Evolutionary conservation across 2,888 invertebrate species (phyloP), one percentile per base, ranked within the genome.

Genomic region (Apamea sordens): DNA sequence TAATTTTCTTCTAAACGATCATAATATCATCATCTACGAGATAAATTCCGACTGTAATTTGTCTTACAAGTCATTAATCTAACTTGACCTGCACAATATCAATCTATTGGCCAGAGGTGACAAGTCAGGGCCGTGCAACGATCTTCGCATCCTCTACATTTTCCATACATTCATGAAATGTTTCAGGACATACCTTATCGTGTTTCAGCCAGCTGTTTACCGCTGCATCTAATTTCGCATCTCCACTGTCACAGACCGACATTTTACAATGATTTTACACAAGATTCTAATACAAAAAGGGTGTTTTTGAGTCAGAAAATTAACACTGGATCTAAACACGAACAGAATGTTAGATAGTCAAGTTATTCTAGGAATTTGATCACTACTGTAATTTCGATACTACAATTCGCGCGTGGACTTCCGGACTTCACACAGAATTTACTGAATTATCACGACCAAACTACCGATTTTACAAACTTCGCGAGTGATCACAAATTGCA

Each of bases 191-290:
- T 95, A 98, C 98, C 97, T 97, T 97, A 92, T 98, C 99, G 97
- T 98, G 98, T 85, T 96, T 93, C 8, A 98, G 92, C 98, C 98
- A 99, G 88, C 98, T 97, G 28, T 97, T 94, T 24, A 98, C 97
- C 93, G 98, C 98, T 24, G 95, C 92, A 93, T 98, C 97, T 79
- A 98, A 94, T 87, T 97, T 96, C 50, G 89, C 77, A 90, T 97
- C 96, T 73, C 97, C 97, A 85, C 97, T 97, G 8, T 95, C 93
- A 85, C 93, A 93, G 65, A 86, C 75, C 75, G 91, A 83, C 93
- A 94, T 94, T 89, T 86, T 41, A 41, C 41, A 41, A 41, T 41
- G 6, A 41, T 41, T 41, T 41, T 91, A 78, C 32, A 69, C 41
- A 79, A 65, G 68, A 70, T 75, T 73, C 8, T 41, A 64, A 64